Evolutionary conservation across 2,888 invertebrate genomes (phyloP).

Genomic region (Apoda limacodes): DNA sequence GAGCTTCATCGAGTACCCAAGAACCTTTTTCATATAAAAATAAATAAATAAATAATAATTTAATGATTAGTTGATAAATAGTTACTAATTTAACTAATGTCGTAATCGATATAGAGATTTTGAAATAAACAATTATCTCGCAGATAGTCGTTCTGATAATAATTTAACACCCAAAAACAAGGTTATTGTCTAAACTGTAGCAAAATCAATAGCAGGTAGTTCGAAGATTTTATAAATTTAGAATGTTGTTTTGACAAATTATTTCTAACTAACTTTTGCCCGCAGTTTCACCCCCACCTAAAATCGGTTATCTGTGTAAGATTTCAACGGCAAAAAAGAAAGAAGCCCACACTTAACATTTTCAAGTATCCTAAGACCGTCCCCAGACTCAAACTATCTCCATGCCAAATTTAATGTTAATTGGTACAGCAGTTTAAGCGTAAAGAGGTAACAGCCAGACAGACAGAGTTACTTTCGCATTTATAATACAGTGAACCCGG

Average conservation of each 20-base stretch:
- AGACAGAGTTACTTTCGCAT: too few relatives aligned
- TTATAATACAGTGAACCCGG: too few relatives aligned
- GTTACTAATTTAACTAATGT: background rate
- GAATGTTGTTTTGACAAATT: constrained; percentile 5
- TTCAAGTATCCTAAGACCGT: too few relatives aligned
- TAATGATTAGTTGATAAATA: constrained; percentile 1
- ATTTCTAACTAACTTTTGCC: constrained; percentile 2
- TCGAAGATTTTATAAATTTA: constrained; percentile 1
- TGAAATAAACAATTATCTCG: constrained; percentile 1
- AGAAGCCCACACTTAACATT: too few relatives aligned
- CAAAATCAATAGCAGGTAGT: constrained; percentile 4
- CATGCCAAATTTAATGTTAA: too few relatives aligned
- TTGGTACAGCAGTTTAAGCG: too few relatives aligned
- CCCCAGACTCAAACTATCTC: too few relatives aligned
- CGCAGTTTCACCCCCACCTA: too few relatives aligned
- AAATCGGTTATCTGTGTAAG: too few relatives aligned
- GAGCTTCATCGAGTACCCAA: constrained; percentile 3
- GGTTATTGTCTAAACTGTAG: background rate
- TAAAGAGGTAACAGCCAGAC: too few relatives aligned
- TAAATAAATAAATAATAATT: background rate
- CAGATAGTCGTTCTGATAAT: constrained; percentile 2
- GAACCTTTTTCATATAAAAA: too few relatives aligned
- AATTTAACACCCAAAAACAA: constrained; percentile 2
- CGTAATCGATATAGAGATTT: constrained; percentile 1
- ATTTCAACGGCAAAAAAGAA: too few relatives aligned